A percentile compares a stretch with the other conserved stretches of the same genome.
These are phyloP conservation scores for Nothocercus nigrocapillus DNA, from an alignment of 2,113 vertebrate genomes.

Conservation along the genomic window DNA sequence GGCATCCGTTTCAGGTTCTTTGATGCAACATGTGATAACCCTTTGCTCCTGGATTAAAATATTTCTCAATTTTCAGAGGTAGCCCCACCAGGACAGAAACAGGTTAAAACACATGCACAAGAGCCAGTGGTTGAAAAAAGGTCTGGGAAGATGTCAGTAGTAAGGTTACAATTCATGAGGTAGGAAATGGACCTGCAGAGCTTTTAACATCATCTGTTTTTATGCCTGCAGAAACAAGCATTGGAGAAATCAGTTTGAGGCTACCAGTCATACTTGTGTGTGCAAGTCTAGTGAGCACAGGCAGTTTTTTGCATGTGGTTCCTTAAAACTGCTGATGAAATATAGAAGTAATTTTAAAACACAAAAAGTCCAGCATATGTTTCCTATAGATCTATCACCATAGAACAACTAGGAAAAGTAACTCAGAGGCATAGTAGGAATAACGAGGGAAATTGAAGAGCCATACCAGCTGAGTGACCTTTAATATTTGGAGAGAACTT, in stretches of 20 bases:
- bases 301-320: background rate
- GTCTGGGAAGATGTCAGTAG: background rate
- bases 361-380: background rate
- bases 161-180: background rate
- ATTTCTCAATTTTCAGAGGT: background rate
- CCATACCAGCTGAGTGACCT: background rate
- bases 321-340: background rate
- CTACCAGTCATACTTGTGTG: background rate
- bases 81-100: background rate
- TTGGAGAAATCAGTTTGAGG: background rate
- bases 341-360: background rate
- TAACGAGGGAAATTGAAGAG: background rate
- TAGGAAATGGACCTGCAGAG: background rate
- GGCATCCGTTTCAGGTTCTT: background rate
- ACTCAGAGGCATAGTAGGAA: no score
- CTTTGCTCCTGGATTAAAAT: background rate
- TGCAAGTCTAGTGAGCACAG: background rate
- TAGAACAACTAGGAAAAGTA: background rate
- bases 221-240: fast-evolving
- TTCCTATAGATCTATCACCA: background rate
- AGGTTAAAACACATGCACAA: background rate
- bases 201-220: background rate
- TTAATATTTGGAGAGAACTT: background rate
- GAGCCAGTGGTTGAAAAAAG: background rate
- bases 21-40: fast-evolving